Percentiles rank a stretch among this genome's conserved stretches.
phyloP scores from a whole-genome alignment of 2,888 invertebrate species.

The Lucinisca nassula region DNA sequence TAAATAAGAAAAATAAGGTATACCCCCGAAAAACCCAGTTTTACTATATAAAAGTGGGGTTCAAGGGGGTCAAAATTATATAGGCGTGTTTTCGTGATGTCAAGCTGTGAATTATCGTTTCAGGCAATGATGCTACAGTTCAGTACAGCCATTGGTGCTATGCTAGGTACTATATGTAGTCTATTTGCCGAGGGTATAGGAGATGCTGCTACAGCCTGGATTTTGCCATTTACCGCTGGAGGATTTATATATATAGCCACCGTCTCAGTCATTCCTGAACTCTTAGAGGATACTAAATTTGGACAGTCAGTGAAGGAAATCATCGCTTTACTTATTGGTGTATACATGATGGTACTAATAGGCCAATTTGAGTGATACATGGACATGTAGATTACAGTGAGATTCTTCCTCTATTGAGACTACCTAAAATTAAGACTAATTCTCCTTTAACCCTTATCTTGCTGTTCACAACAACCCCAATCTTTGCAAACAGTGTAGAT shows the following conservation, averaged over 20 bases:
- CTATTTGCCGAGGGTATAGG: conserved; percentile 93
- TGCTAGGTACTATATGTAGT: conserved; percentile 97
- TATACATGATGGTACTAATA: conserved; percentile 98
- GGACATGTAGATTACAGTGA: too few relatives aligned
- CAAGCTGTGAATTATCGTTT: conserved; percentile 49
- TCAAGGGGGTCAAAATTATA: too few relatives aligned
- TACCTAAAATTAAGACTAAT: too few relatives aligned
- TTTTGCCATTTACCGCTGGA: conserved; percentile 99
- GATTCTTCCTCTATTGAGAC: too few relatives aligned
- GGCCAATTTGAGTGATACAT: conserved; percentile 92
- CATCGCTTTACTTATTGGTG: conserved; percentile 95
- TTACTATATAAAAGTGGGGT: too few relatives aligned
- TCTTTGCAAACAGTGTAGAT: too few relatives aligned
- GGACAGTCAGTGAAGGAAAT: conserved; percentile 97
- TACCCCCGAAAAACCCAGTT: too few relatives aligned
- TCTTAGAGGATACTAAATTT: conserved; percentile 95
- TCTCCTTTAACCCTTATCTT: too few relatives aligned
- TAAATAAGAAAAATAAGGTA: too few relatives aligned
- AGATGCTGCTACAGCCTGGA: conserved; percentile 90
- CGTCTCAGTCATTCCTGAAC: conserved; percentile 99
- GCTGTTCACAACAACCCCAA: too few relatives aligned
- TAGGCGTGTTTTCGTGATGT: too few relatives aligned
- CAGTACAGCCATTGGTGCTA: conserved; percentile 97
- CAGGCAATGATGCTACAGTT: conserved; percentile 98
- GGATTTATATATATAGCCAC: conserved; percentile 99